Evolutionary conservation across 2,888 invertebrate species (phyloP), one percentile per base, ranked within the genome.

Genomic region (Standfussiana lucernea): DNA sequence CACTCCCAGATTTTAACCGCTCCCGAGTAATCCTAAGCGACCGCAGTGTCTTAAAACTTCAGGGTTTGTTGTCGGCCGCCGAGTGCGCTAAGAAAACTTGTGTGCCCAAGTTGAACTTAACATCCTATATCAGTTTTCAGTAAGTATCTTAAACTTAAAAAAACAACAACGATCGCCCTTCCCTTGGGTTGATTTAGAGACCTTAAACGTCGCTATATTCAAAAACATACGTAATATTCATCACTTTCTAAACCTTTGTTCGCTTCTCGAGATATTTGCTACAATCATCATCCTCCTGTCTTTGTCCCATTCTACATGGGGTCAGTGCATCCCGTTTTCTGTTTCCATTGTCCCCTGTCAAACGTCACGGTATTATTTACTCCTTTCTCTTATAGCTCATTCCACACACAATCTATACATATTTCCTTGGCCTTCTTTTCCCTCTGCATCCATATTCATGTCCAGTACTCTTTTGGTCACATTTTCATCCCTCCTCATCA

Each of bases 21-120:
- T 50, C 72, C 0, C 88, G 83, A 24, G 92, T 92, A 0, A 56
- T 90, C 0, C 69, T 94, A 1, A 92, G 92, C 71, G 90, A 91
- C 15, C 47, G 28, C 3, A 94, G 93, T 65, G 11, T n/a, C 0
- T 68, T 92, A 11, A n/a, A 28, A 0, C 5, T 75, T 0, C n/a
- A 45, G 0, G 85, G 71, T 4, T 50, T 82, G 0, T 65, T 90
- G 13, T 89, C 88, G 84, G 91, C 89, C 0, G 89, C 87, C 4
- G 91, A 91, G 18, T 94, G 94, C 66, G 61, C 69, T 0, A 86
- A 82, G 11, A 24, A 28, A 3, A 82, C 47, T 2, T 91, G 93
- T 68, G 77, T 67, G 11, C 91, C 94, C 0, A 78, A 88, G 0
- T 79, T 94, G 1, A 37, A 45, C 1, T 53, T 89, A 5, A 40